Conservation (phyloP, 1,140 invertebrate genomes). For the Meloidogyne chitwoodi region DNA sequence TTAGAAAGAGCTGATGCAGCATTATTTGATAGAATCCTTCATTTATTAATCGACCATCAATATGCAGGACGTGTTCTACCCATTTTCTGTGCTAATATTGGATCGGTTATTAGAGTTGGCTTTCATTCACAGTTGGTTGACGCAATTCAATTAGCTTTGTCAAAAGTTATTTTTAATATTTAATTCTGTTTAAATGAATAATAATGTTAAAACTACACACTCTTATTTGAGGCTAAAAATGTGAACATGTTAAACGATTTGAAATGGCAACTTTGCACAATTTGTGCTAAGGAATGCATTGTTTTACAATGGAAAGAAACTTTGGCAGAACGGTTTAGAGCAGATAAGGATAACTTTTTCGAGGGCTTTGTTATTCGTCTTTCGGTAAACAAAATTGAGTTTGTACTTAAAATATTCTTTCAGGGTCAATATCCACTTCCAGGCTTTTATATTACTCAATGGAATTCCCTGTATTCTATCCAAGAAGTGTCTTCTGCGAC, state of each 20-base stretch:
- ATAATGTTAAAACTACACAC: slow-evolving; percentile 1
- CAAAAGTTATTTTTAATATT: background rate
- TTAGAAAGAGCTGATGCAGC: slow-evolving; percentile 47
- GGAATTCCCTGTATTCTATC: slow-evolving; percentile 45
- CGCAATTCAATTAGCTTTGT: slow-evolving; percentile 12
- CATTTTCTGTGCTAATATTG: slow-evolving; percentile 36
- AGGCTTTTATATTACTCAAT: slow-evolving; percentile 47
- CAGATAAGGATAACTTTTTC: slow-evolving; percentile 36
- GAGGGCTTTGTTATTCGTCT: slow-evolving; percentile 43
- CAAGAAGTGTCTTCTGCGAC: background rate
- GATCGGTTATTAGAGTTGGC: slow-evolving; percentile 23
- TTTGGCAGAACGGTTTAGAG: slow-evolving; percentile 19
- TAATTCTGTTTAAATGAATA: background rate
- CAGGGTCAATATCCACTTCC: slow-evolving; percentile 48
- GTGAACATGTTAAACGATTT: slow-evolving; percentile 44
- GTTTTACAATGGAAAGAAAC: slow-evolving; percentile 24
- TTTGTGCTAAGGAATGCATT: slow-evolving; percentile 18
- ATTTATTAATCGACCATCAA: slow-evolving; percentile 16
- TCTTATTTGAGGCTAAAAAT: slow-evolving; percentile 11
- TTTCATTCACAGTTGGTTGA: slow-evolving; percentile 34
- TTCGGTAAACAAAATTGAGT: background rate
- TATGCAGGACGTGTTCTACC: background rate
- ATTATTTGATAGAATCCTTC: slow-evolving; percentile 24
- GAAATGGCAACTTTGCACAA: slow-evolving; percentile 49
- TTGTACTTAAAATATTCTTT: background rate